phyloP scores from a whole-genome alignment of 2,888 invertebrate species.

The Xanthorhoe spadicearia region DNA sequence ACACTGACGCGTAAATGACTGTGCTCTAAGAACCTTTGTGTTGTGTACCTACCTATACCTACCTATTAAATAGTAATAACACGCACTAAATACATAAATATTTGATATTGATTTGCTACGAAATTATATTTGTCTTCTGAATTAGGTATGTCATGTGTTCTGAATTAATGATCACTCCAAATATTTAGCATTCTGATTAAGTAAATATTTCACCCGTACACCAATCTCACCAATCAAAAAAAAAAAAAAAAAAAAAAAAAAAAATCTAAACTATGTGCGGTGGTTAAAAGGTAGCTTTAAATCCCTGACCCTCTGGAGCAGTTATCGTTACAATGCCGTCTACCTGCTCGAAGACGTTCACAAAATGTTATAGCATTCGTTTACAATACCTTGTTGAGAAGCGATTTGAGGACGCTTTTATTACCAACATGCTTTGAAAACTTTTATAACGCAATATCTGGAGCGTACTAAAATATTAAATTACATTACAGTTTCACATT shows the following conservation, averaged over 20 bases:
- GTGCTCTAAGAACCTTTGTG: neutral
- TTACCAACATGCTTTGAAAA: slow-evolving; percentile 38
- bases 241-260: too few relatives aligned
- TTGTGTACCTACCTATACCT: too few relatives aligned
- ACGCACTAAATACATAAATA: too few relatives aligned
- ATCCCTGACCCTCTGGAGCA: slow-evolving; percentile 49
- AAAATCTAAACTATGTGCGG: neutral
- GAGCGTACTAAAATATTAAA: slow-evolving; percentile 29
- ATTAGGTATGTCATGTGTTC: too few relatives aligned
- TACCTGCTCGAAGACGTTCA: slow-evolving; percentile 62
- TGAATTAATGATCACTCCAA: too few relatives aligned
- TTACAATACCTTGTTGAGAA: slow-evolving; percentile 47
- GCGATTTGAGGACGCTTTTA: slow-evolving; percentile 37
- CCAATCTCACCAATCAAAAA: too few relatives aligned
- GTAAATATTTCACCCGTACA: too few relatives aligned
- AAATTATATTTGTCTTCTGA: too few relatives aligned
- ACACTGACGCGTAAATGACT: neutral
- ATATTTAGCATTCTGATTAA: too few relatives aligned
- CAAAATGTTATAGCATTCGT: slow-evolving; percentile 51
- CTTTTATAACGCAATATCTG: slow-evolving; percentile 42
- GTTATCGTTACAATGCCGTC: slow-evolving; percentile 54
- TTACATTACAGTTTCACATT: slow-evolving; percentile 17
- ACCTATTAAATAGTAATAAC: too few relatives aligned
- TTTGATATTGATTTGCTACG: too few relatives aligned
- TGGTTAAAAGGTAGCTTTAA: slow-evolving; percentile 23